Evolutionary conservation across 2,797 vertebrate species (phyloP), one percentile per base, ranked within the genome.

Genomic region (Phrynocephalus guinanensis): DNA sequence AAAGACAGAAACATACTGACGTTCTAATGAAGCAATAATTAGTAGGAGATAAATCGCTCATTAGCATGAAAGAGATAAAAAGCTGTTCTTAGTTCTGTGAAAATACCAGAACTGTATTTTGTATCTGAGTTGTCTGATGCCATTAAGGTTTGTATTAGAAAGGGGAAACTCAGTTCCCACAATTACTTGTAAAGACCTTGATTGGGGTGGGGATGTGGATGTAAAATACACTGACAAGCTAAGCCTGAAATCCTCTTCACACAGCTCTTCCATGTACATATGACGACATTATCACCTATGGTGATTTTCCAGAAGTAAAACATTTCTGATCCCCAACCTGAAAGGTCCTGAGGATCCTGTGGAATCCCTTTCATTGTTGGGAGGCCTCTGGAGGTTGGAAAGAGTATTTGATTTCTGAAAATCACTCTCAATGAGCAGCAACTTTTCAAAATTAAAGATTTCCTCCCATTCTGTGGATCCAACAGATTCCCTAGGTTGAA

Each of bases 1-100:
- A 72, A 52, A 67, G 24, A 87, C 30, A 89, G 90, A 92, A 90
- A 92, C 33, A 67, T 6, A 89, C 24, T 48, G n/a, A 9, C 4
- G 44, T 20, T 52, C 48, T 52, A 77, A 73, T 38, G 83, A 91
- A 24, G 56, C 50, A 70, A 33, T 83, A 70, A 67, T 15, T 52
- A 82, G 68, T 0, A 71, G 86, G 68, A 91, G 30, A 28, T 60
- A 72, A 93, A 87, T 26, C 63, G 4, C 10, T 90, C 6, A 71
- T 81, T 90, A 78, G 86, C 84, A 86, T 4, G 10, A 33, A 76
- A 91, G 88, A 84, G 2, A 77, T 1, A 6, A 1, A 66, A 0
- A 72, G 89, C 82, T 87, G 86, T 82, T 89, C 60, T 76, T 87
- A 44, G 84, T 68, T 85, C 0, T 67, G 0, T 84, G 60, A 52